Conservation (phyloP, 53 echinoderm and acorn worm species). For the Astropecten irregularis region DNA sequence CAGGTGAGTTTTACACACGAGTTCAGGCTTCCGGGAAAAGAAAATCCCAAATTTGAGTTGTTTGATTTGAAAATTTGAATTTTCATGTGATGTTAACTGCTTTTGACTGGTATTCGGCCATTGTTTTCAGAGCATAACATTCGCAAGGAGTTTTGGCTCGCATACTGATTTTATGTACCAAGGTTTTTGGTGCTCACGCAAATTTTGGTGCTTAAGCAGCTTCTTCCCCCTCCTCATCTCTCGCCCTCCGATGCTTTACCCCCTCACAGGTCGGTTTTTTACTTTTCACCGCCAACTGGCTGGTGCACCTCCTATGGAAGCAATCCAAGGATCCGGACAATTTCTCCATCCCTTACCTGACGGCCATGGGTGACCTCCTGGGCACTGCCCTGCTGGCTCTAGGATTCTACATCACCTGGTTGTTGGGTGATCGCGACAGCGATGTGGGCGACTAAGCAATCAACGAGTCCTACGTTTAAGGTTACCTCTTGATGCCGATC, state of each 20-base stretch:
- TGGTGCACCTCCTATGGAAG: conserved; percentile 90
- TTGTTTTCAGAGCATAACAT: too few relatives aligned
- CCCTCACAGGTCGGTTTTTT: conserved; percentile 67
- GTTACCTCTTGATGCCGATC: neutral
- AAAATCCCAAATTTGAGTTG: neutral
- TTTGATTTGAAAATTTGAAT: neutral
- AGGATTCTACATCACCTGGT: conserved; percentile 91
- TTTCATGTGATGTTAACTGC: neutral
- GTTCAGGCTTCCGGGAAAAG: too few relatives aligned
- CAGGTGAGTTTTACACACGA: conserved; percentile 77
- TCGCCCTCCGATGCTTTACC: neutral
- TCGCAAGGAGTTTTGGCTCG: too few relatives aligned
- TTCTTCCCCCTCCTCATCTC: neutral
- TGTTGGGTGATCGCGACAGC: conserved; percentile 88
- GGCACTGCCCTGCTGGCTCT: conserved; percentile 86
- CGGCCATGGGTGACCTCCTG: conserved; percentile 88
- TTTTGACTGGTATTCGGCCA: too few relatives aligned
- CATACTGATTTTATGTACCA: too few relatives aligned
- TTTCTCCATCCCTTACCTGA: conserved; percentile 95
- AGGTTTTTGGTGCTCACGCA: too few relatives aligned
- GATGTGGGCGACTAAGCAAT: conserved; percentile 83
- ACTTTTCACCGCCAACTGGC: conserved; percentile 78
- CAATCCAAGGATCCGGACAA: conserved; percentile 90
- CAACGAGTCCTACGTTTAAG: neutral
- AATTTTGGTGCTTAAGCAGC: too few relatives aligned